phyloP scores from a whole-genome alignment of 2,888 invertebrate species.

The Metellina segmentata region DNA sequence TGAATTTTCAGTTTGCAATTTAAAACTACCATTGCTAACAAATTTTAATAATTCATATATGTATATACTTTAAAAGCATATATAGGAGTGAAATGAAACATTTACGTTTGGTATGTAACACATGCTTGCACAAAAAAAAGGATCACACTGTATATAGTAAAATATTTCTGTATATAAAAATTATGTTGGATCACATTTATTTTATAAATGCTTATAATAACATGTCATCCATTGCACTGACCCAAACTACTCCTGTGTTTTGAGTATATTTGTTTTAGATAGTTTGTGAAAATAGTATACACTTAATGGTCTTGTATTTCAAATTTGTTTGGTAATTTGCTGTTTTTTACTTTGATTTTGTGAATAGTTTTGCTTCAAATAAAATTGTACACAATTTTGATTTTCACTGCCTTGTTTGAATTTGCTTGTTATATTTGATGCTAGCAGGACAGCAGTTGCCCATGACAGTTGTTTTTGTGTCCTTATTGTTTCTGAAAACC shows the following conservation, averaged over 20 bases:
- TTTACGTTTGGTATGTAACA: neutral
- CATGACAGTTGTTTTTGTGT: no score
- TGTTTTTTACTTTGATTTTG: slow-evolving; percentile 31
- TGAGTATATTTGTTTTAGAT: neutral
- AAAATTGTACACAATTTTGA: slow-evolving; percentile 33
- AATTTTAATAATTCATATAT: neutral
- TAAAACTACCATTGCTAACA: neutral
- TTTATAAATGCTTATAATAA: slow-evolving; percentile 6
- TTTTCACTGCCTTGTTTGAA: slow-evolving; percentile 1
- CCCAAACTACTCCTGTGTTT: neutral
- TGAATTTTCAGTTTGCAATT: neutral
- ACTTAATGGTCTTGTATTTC: slow-evolving; percentile 1
- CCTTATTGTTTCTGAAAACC: no score
- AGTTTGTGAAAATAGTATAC: neutral
- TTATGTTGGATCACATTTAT: neutral
- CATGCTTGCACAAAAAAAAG: neutral
- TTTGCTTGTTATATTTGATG: neutral
- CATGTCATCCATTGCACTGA: slow-evolving; percentile 1
- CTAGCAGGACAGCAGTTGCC: no score
- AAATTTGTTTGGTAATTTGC: neutral
- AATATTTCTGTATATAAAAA: neutral
- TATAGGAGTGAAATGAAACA: neutral
- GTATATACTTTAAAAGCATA: neutral
- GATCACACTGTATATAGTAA: neutral
- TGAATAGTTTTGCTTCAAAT: slow-evolving; percentile 44